Conservation (phyloP, 2,797 vertebrate species). For the Periophthalmus magnuspinnatus region DNA sequence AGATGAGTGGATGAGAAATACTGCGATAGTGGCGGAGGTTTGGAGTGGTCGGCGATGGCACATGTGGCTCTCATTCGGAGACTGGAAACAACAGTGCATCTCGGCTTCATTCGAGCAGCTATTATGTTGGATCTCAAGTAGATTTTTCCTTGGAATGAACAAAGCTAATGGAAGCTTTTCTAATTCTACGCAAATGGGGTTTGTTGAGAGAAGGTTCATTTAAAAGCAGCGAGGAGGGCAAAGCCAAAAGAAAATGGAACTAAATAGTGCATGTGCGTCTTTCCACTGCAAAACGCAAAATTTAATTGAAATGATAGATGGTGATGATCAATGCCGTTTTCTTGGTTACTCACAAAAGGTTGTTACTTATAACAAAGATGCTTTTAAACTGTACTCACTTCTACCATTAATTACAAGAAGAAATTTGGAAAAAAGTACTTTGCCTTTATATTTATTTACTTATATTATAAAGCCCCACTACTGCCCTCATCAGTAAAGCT, state of each 20-base stretch:
- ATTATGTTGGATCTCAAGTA: conserved; percentile 33
- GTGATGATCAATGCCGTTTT: not conserved
- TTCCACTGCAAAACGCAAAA: not conserved
- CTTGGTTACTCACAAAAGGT: not conserved
- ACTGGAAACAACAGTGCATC: conserved; percentile 54
- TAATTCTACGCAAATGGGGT: not conserved
- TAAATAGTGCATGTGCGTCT: not conserved
- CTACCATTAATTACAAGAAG: not conserved
- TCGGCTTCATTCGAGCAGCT: conserved; percentile 49
- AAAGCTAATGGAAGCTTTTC: conserved; percentile 28
- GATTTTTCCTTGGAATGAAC: conserved; percentile 43
- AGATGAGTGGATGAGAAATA: conserved; percentile 38
- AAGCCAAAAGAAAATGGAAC: not conserved
- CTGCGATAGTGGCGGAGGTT: conserved; percentile 40
- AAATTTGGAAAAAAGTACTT: not conserved
- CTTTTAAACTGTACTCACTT: not conserved
- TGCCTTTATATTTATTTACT: not conserved
- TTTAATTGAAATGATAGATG: not conserved
- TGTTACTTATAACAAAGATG: not conserved
- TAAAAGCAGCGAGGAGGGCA: not conserved
- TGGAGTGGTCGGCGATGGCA: conserved; percentile 52
- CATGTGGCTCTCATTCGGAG: conserved; percentile 70
- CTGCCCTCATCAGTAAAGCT: not conserved
- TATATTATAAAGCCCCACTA: not conserved
- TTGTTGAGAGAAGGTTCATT: conserved; percentile 18